These are phyloP conservation scores for Spheniscus mendiculus DNA, from an alignment of 2,113 vertebrate species.

Conservation along the genomic window DNA sequence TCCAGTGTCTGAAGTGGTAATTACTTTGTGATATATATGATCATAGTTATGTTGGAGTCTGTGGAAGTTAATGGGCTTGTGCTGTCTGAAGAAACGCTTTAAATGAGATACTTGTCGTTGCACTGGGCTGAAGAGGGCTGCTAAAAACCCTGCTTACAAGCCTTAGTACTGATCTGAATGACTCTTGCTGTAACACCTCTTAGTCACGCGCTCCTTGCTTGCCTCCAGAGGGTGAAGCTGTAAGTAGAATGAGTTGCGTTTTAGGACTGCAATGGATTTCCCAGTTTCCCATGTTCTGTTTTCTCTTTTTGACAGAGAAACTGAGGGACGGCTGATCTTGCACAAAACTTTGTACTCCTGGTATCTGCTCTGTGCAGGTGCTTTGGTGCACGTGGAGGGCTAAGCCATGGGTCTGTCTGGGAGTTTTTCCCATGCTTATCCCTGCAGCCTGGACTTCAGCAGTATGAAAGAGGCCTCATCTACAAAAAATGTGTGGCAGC, in stretches of 20 bases:
- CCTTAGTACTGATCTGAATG: background rate
- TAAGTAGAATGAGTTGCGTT: fast-evolving
- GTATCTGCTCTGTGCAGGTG: background rate
- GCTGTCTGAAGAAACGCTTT: background rate
- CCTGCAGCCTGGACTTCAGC: background rate
- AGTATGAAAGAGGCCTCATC: background rate
- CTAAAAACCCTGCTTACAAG: background rate
- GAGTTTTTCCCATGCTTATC: background rate
- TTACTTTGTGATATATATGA: background rate
- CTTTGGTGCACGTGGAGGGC: background rate
- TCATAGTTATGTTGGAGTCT: background rate
- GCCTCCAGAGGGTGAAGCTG: background rate
- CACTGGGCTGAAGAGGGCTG: background rate
- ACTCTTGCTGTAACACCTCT: background rate
- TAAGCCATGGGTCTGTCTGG: background rate
- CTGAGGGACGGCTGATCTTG: background rate
- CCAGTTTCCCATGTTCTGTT: background rate
- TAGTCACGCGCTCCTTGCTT: background rate
- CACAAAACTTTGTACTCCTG: background rate
- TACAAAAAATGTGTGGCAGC: background rate
- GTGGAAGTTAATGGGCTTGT: background rate
- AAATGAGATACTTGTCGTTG: background rate
- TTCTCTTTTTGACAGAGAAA: background rate
- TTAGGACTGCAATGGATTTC: background rate
- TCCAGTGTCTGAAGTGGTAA: background rate